Evolutionary conservation across 2,113 vertebrate species (phyloP), one percentile per base, ranked within the genome.

Genomic region (Clarias batrachus): DNA sequence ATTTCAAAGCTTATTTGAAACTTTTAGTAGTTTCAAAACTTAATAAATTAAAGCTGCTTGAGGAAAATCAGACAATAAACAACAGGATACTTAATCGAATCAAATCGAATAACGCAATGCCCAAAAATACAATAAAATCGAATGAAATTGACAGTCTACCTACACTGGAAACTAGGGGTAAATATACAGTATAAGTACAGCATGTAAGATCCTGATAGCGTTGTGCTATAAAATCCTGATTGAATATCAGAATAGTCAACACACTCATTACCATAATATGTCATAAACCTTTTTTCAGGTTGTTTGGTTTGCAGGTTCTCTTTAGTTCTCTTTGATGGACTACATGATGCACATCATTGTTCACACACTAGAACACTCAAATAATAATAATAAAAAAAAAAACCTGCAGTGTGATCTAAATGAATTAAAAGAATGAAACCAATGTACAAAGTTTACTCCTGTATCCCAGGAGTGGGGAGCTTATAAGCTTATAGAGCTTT

Each of bases 401-500:
- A 80, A 62, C 62, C 33, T 37, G 33, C 33, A 37, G 56, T n/a
- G 30, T 21, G 27, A 21, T 80, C 9, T 21, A n/a, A 33, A 9
- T 60, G 60, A 59, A 30, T 27, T 60, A 21, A 23, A 59, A 80
- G 41, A 30, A 11, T 48, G 1, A 81, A 81, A 71, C 0, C 56
- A 60, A 5, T 81, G 33, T 37, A 52, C 2, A 60, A 59, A 62
- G 54, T 60, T 82, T 60, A 10, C 2, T 65, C 68, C 10, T 77
- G 71, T n/a, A 12, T 82, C 73, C 59, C 23, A 73, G 74, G 0
- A 1, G 30, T 33, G 48, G 48, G 33, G 33, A 37, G 33, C 33
- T 2, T 37, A 37, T 37, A 2, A 37, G 81, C 27, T 14, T 33
- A 60, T 71, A 60, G 81, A 85, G 77, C 83, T 79, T 82, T 68